Conservation (phyloP, 2,797 vertebrate genomes). For the Antrozous pallidus region DNA sequence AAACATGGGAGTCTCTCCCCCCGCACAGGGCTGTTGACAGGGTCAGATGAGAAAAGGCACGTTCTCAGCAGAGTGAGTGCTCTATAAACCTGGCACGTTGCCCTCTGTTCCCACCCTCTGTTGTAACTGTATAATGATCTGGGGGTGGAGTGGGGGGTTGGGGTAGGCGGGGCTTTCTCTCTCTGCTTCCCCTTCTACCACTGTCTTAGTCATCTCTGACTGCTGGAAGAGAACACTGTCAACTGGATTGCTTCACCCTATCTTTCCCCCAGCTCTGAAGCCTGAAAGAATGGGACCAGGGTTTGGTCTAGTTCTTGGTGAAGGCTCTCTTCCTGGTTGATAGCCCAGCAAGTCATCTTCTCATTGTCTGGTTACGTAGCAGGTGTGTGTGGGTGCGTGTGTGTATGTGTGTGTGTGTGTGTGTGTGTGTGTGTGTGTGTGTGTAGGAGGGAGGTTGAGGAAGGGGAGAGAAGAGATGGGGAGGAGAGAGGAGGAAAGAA, state of each 20-base stretch:
- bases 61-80: background rate
- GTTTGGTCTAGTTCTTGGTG: background rate
- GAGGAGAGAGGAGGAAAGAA: no score
- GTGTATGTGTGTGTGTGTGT: no score
- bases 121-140: background rate
- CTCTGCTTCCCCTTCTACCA: background rate
- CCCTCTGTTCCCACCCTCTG: background rate
- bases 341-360: background rate
- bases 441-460: background rate
- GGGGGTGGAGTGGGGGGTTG: no score
- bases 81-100: background rate
- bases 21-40: background rate
- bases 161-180: background rate
- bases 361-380: background rate
- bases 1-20: background rate
- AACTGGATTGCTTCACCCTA: no score
- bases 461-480: no score
- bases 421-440: no score
- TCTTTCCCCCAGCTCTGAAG: background rate
- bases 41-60: background rate
- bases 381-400: no score
- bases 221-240: background rate
- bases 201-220: background rate
- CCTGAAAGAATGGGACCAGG: background rate
- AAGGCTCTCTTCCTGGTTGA: background rate